These are phyloP conservation scores for Trinorchestia longiramus DNA, from an alignment of 1,140 invertebrate species.

Conservation along the genomic window DNA sequence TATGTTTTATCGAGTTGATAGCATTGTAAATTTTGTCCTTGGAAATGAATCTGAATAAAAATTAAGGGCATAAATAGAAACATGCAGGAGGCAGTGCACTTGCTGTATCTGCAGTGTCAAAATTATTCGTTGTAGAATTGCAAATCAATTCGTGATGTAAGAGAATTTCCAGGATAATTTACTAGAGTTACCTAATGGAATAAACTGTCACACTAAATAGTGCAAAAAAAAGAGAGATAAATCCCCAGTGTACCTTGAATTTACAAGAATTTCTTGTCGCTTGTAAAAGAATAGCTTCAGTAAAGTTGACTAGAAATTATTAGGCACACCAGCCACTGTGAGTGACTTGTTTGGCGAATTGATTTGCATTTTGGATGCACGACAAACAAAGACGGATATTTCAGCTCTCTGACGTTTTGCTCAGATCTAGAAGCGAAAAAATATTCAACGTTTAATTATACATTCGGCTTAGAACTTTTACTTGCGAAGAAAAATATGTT, in stretches of 20 bases:
- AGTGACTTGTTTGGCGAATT: not conserved
- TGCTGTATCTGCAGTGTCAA: not conserved
- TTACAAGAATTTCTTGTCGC: not conserved
- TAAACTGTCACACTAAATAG: not conserved
- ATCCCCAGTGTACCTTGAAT: not conserved
- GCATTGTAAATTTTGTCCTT: not conserved
- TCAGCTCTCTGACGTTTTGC: not conserved
- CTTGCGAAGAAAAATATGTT: not conserved
- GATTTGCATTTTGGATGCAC: not conserved
- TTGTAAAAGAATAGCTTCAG: not conserved
- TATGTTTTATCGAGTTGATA: not conserved
- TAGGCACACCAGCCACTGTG: too few species aligned
- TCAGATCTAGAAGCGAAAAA: not conserved
- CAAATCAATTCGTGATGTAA: not conserved
- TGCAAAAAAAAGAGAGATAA: not conserved
- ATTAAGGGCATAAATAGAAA: not conserved
- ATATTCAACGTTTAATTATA: not conserved
- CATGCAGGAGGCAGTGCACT: not conserved
- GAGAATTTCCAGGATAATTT: not conserved
- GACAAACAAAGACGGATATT: not conserved
- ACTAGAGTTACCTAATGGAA: not conserved
- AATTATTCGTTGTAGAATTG: not conserved
- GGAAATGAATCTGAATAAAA: not conserved
- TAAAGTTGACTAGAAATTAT: not conserved
- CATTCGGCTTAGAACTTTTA: not conserved